These are phyloP conservation scores for Antedon mediterranea DNA, from an alignment of 53 echinoderm and acorn worm species.

Conservation along the genomic window DNA sequence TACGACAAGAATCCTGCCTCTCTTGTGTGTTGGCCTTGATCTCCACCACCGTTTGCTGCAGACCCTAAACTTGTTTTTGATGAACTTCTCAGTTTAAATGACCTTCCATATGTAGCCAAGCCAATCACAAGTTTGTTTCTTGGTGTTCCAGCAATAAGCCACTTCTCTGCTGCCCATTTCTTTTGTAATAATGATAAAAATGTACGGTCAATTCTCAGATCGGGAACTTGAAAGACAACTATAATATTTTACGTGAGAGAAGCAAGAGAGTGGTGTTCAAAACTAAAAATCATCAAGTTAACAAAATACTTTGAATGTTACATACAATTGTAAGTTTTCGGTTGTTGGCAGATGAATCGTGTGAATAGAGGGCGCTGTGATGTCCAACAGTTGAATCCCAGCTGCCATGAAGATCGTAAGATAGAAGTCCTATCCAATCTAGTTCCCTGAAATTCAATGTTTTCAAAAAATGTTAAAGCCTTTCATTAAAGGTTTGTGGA, in stretches of 20 bases:
- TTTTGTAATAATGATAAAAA: not conserved
- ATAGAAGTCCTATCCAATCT: conserved; percentile 27
- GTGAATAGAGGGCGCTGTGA: conserved; percentile 16
- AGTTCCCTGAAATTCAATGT: conserved; percentile 7
- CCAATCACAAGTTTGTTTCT: conserved; percentile 28
- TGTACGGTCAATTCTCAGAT: too few species aligned
- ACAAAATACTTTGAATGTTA: too few species aligned
- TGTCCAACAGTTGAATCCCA: conserved; percentile 27
- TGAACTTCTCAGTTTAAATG: conserved; percentile 11
- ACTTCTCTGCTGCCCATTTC: conserved; percentile 30
- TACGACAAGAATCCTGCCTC: conserved; percentile 26
- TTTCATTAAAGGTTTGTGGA: too few species aligned
- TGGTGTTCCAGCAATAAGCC: conserved; percentile 22
- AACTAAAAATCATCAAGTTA: not conserved
- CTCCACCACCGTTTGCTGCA: conserved; percentile 13
- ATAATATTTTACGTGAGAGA: too few species aligned
- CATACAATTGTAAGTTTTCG: conserved; percentile 18
- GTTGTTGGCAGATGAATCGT: not conserved
- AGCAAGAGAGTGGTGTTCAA: not conserved
- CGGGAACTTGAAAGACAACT: too few species aligned
- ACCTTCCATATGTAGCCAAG: conserved; percentile 25
- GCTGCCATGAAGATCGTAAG: conserved; percentile 22
- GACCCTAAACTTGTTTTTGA: conserved; percentile 18
- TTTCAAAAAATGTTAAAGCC: not conserved
- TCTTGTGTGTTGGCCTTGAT: conserved; percentile 11